Base-by-base conservation (phyloP, 2,888 invertebrate species). In the Brenthis hecate region DNA sequence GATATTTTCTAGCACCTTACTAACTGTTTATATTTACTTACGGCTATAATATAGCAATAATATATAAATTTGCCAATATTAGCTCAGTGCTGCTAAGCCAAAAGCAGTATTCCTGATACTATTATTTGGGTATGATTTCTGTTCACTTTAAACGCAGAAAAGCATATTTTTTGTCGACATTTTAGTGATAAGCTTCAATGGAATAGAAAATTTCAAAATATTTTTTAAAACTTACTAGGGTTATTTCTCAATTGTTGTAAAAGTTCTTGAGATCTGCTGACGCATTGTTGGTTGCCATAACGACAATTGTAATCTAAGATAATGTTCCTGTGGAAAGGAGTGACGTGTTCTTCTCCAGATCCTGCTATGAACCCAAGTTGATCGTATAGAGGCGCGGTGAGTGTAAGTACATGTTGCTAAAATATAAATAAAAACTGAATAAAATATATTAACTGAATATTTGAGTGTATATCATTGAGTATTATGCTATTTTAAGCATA, bases 261-360 rank as follows among this genome's bases (percentile, higher is more conserved):
- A 3, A 89, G 75, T 4, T 79, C 76, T 5, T 85, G 80, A 0
- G 91, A 85, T 14, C 78, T 81, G 56, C 78, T 76, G 6, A 89
- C 79, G 64, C 91, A 91, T 32, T 80, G 72, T 13, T 80, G 68
- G 72, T 91, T 91, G 2, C 89, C 91, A 16, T 83, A 79, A 3
- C 87, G 84, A 67, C 91, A 92, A 80, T 91, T 89, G 63, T 88
- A 78, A 73, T 85, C 81, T 50, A 87, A 74, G 32, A 89, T 85
- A 56, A 89, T 92, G 74, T 85, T 92, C 51, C 92, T 84, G 72
- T 87, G 85, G 80, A 84, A 92, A 0, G 91, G 74, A 0, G 89
- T 87, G 1, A 93, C 92, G 68, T 87, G 86, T 32, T 88, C 85
- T 6, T 93, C 93, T 0, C 54, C 56, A 0, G 71, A 0, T 0